Evolutionary conservation across 92 coral and sea anemone genomes (phyloP).

Genomic region (Heteractis magnifica): DNA sequence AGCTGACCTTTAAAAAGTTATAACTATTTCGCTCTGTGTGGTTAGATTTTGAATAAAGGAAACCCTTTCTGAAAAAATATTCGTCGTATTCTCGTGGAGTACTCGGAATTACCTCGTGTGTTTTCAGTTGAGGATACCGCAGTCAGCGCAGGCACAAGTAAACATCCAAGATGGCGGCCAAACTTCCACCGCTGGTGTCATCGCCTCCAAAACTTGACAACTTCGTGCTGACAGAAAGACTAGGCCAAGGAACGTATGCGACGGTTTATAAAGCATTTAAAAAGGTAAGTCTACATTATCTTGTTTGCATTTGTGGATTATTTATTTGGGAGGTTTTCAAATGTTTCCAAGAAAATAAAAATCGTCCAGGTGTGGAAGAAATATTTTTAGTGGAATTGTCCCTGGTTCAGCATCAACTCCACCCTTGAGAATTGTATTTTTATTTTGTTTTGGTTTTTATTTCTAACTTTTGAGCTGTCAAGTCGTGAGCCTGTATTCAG

Average conservation of each 20-base stretch:
- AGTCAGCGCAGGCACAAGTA: conserved; percentile 59
- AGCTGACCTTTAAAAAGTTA: too few relatives aligned
- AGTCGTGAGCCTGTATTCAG: neutral
- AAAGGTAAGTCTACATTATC: conserved; percentile 52
- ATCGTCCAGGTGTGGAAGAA: too few relatives aligned
- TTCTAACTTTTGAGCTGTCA: neutral
- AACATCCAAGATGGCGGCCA: conserved; percentile 91
- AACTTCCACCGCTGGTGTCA: conserved; percentile 18
- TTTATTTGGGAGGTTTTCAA: neutral
- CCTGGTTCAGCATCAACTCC: neutral
- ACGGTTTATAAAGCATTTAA: conserved; percentile 96
- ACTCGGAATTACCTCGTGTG: neutral
- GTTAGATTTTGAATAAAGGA: too few relatives aligned
- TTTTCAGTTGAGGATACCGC: neutral
- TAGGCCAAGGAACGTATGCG: conserved; percentile 97
- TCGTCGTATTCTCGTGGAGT: too few relatives aligned
- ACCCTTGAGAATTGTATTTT: neutral
- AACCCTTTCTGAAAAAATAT: too few relatives aligned
- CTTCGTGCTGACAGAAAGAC: conserved; percentile 92
- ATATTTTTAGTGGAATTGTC: too few relatives aligned
- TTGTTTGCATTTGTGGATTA: neutral
- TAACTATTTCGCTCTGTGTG: too few relatives aligned
- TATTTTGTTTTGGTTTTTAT: neutral
- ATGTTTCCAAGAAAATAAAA: neutral
- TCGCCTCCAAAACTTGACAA: conserved; percentile 86